phyloP scores from a whole-genome alignment of 2,113 vertebrate species.

The Oryzias curvinotus region DNA sequence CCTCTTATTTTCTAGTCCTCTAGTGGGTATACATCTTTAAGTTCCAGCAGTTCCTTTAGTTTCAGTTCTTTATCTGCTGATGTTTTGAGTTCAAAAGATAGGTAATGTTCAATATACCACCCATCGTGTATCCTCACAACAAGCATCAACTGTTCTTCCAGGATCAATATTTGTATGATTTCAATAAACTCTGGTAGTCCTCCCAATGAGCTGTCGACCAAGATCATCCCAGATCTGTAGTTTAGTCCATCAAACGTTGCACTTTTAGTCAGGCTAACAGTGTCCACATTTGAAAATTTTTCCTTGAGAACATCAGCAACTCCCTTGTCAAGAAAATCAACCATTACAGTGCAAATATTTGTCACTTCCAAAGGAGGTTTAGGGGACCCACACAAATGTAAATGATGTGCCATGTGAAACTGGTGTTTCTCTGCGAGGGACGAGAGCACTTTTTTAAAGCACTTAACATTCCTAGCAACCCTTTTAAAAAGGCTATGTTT shows the following conservation, averaged over 20 bases:
- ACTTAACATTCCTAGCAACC: slow-evolving; percentile 18
- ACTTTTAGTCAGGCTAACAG: slow-evolving; percentile 35
- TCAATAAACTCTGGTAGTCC: slow-evolving; percentile 44
- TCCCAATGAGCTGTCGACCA: slow-evolving; percentile 37
- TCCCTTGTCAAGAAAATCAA: slow-evolving; percentile 35
- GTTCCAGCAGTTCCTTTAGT: slow-evolving; percentile 22
- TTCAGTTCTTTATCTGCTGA: slow-evolving; percentile 24
- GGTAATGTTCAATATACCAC: too few species aligned
- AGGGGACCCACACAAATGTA: slow-evolving; percentile 15
- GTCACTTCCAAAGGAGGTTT: slow-evolving; percentile 9
- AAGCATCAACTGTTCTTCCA: slow-evolving; percentile 24
- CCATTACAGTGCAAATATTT: slow-evolving; percentile 28
- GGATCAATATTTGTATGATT: slow-evolving; percentile 46
- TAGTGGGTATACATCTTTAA: slow-evolving; percentile 27
- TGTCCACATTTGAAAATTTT: slow-evolving; percentile 16
- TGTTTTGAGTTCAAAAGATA: slow-evolving; percentile 29
- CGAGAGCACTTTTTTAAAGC: slow-evolving; percentile 40
- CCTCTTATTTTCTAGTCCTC: slow-evolving; percentile 32
- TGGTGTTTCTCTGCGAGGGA: slow-evolving; percentile 31
- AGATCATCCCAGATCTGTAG: slow-evolving; percentile 43
- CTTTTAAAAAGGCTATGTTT: slow-evolving; percentile 51
- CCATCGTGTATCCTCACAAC: slow-evolving; percentile 28
- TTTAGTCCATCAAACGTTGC: slow-evolving; percentile 25
- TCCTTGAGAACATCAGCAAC: slow-evolving; percentile 22
- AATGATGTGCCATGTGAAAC: slow-evolving; percentile 33